These are phyloP conservation scores for Diarsia dahlii DNA, from an alignment of 2,888 invertebrate genomes.

Conservation along the genomic window DNA sequence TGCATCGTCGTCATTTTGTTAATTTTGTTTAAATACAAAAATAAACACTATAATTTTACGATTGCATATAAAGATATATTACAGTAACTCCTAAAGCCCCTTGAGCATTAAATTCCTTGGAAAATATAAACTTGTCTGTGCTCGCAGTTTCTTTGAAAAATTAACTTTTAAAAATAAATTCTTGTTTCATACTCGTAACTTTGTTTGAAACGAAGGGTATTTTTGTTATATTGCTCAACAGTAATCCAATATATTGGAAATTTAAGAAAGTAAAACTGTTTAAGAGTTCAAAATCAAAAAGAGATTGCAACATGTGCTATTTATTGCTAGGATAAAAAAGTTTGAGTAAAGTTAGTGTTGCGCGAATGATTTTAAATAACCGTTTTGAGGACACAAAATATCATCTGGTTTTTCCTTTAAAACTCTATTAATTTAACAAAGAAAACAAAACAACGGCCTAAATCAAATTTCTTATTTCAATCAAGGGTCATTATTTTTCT, in stretches of 20 bases:
- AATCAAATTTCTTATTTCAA: not conserved
- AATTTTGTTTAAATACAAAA: not conserved
- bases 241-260: conserved; percentile 27
- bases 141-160: conserved; percentile 11
- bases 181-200: conserved; percentile 21
- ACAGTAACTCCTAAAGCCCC: not conserved
- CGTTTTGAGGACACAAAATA: too few relatives aligned
- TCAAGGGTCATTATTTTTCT: not conserved
- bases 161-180: conserved; percentile 27
- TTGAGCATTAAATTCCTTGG: not conserved
- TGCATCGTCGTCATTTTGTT: not conserved
- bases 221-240: conserved; percentile 16
- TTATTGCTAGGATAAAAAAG: conserved; percentile 12
- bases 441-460: not conserved
- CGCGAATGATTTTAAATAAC: not conserved
- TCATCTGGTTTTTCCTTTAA: not conserved
- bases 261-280: conserved; percentile 22
- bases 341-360: not conserved
- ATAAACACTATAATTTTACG: not conserved
- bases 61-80: not conserved
- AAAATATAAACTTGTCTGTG: not conserved
- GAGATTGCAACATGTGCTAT: conserved; percentile 2
- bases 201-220: conserved; percentile 9
- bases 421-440: not conserved
- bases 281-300: conserved; percentile 18